Evolutionary conservation across 2,888 invertebrate species (phyloP).

Genomic region (Mimachlamys varia): DNA sequence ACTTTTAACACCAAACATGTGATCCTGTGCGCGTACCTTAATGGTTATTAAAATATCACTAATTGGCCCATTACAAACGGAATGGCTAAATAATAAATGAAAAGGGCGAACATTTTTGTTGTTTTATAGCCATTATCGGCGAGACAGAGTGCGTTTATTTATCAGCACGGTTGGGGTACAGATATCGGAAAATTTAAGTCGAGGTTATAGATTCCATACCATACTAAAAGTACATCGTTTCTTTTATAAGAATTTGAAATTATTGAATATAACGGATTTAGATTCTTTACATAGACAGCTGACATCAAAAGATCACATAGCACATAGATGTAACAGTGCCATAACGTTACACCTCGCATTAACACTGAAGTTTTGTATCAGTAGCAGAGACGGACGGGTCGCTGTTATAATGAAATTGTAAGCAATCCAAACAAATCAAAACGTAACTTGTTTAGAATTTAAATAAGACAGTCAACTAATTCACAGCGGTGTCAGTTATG

Average conservation of each 20-base stretch:
- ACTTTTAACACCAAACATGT: neutral
- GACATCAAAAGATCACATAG: no score
- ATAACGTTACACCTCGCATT: no score
- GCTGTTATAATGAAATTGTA: no score
- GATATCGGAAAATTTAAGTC: neutral
- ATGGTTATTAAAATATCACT: neutral
- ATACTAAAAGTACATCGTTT: neutral
- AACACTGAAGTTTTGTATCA: no score
- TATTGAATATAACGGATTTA: no score
- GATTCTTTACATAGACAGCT: no score
- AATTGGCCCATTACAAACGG: neutral
- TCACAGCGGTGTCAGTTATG: no score
- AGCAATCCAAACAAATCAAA: no score
- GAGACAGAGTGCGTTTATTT: neutral
- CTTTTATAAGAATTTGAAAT: neutral
- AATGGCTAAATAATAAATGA: neutral
- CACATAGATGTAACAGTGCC: no score
- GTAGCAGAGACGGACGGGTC: no score
- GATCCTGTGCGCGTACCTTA: neutral
- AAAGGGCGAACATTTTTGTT: neutral
- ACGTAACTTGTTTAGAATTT: no score
- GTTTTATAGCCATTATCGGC: neutral
- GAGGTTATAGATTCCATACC: neutral
- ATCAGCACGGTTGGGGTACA: neutral
- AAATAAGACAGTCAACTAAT: no score